Evolutionary conservation across 2,888 invertebrate species (phyloP), one percentile per base, ranked within the genome.

Genomic region (Camponotus fellah): DNA sequence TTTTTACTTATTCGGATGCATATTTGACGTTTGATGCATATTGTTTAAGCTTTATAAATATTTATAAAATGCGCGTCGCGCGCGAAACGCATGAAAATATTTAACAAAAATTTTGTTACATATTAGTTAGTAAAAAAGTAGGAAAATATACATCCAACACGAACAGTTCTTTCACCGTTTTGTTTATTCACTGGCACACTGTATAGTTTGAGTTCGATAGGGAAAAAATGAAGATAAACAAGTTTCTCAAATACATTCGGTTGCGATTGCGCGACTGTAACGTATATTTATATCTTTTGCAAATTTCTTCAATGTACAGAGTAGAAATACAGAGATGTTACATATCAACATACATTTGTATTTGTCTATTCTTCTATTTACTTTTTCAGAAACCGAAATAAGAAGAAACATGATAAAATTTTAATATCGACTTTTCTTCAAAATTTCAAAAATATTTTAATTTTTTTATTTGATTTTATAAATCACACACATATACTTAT

Each of bases 41-140:
- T 72, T 80, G 79, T 80, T 80, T 72, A 72, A 21, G 21, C 60
- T 72, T 60, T 46, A 80, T 80, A 80, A 80, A 80, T 80, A 80
- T 80, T 80, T 72, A 80, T 72, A 72, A 72, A 80, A 72, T 37
- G 34, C 43, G 60, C 34, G 46, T 46, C 46, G 58, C 26, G 68
- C 40, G 69, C 79, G 46, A 72, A 32, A 72, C 68, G 37, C 46
- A 43, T 72, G 26, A 72, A 80, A 80, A 80, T 80, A 80, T 80
- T 80, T 80, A 80, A 80, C 79, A 26, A 80, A 26, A 80, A 80
- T 80, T 71, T 80, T 72, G 60, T 72, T 72, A 80, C 72, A 80
- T 80, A 80, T 71, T 80, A 79, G 71, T 71, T 69, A 43, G 34
- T 46, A 72, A 80, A 80, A 79, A 72, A 72, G 17, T 17, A 60